Conservation (phyloP, 2,797 vertebrate species). For the Helostoma temminkii region DNA sequence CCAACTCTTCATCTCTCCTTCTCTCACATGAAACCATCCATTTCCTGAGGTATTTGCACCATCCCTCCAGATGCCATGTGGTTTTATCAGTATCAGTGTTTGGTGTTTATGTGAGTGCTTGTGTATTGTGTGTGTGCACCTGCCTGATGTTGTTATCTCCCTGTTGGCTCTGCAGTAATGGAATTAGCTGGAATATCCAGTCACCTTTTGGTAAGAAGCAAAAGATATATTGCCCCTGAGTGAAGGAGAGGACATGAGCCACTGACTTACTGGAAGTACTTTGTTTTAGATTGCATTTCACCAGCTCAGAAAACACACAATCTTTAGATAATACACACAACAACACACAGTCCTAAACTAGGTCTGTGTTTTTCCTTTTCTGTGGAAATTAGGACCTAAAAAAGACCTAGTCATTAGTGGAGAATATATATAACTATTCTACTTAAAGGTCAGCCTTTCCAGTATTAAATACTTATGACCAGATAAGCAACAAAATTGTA, state of each 20-base stretch:
- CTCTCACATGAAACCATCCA: background rate
- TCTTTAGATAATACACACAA: slow-evolving; percentile 2
- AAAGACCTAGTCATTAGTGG: too few relatives aligned
- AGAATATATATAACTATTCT: too few relatives aligned
- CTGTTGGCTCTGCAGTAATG: slow-evolving; percentile 1
- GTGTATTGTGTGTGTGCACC: background rate
- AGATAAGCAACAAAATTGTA: too few relatives aligned
- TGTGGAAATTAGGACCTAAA: too few relatives aligned
- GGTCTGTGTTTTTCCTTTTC: background rate
- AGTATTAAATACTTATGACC: too few relatives aligned
- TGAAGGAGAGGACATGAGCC: slow-evolving; percentile 1
- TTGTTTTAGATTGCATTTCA: slow-evolving; percentile 7
- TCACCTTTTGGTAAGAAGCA: slow-evolving; percentile 11
- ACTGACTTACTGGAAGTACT: slow-evolving; percentile 18
- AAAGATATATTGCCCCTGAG: slow-evolving; percentile 1
- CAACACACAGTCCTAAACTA: background rate
- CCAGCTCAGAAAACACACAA: slow-evolving; percentile 10
- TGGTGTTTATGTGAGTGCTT: background rate
- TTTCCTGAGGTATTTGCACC: slow-evolving; percentile 1
- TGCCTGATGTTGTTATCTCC: slow-evolving; percentile 4
- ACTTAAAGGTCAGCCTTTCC: too few relatives aligned
- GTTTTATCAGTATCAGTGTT: background rate
- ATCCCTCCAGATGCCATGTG: background rate
- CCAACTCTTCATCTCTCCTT: background rate
- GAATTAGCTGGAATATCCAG: slow-evolving; percentile 23